Conservation (phyloP, 2,113 vertebrate species). For the Prunella fulvescens region DNA sequence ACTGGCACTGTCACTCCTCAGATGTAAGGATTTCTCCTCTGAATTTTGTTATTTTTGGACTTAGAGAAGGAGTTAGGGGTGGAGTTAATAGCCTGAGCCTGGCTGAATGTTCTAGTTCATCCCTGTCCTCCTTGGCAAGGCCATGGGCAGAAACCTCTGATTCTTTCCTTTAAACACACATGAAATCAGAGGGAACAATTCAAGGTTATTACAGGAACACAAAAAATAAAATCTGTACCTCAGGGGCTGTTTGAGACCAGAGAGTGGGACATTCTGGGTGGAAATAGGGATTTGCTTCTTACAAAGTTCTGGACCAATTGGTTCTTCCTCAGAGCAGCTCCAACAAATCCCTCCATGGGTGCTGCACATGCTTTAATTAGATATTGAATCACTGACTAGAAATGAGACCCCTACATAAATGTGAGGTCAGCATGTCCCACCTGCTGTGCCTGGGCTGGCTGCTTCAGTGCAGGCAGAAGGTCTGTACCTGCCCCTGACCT, state of each 20-base stretch:
- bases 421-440: constrained; percentile 10
- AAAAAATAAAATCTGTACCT: not conserved
- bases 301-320: not conserved
- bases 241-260: not conserved
- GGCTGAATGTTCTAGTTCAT: not conserved
- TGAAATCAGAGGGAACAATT: not conserved
- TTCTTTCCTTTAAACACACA: not conserved
- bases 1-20: not conserved
- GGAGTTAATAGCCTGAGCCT: not conserved
- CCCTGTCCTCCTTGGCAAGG: not conserved
- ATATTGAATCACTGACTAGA: not conserved
- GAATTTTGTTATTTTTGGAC: not conserved
- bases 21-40: not conserved
- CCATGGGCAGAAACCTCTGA: not conserved
- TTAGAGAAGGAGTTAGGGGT: not conserved
- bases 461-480: constrained; percentile 1
- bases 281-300: not conserved
- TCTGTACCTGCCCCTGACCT: constrained; percentile 26
- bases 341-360: not conserved
- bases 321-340: not conserved
- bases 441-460: not conserved
- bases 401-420: not conserved
- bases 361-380: constrained; percentile 18
- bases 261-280: not conserved
- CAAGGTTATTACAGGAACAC: not conserved